phyloP scores from a whole-genome alignment of 2,888 invertebrate species.

The Cephus spinipes region DNA sequence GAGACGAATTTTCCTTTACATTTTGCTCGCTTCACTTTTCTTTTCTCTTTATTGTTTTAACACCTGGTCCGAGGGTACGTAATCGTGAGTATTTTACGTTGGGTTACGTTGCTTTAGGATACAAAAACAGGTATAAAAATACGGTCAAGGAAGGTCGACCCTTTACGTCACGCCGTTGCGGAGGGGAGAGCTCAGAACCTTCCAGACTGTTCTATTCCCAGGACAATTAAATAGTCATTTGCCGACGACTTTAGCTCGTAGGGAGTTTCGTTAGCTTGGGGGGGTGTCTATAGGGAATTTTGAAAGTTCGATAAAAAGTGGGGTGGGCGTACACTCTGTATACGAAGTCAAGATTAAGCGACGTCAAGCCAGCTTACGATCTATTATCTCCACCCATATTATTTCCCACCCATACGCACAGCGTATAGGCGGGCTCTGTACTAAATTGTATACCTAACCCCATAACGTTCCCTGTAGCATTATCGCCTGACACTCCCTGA shows the following conservation, averaged over 20 bases:
- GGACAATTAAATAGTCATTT: background rate
- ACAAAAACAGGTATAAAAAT: background rate
- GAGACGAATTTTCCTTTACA: background rate
- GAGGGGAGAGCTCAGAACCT: background rate
- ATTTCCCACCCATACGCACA: background rate
- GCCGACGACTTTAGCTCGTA: background rate
- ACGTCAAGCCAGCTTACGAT: background rate
- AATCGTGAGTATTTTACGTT: background rate
- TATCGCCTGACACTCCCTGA: background rate
- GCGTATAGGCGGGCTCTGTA: background rate
- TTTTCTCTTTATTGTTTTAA: no score
- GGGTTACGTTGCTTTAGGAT: background rate
- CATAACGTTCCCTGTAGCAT: background rate
- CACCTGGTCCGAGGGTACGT: no score
- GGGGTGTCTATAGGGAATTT: background rate
- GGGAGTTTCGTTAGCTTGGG: background rate
- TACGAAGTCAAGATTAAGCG: background rate
- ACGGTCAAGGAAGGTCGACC: background rate
- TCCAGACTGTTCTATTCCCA: background rate
- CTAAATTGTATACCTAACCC: background rate
- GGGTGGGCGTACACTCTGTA: background rate
- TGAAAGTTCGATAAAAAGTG: background rate
- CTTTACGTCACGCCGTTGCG: background rate
- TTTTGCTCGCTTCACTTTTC: no score
- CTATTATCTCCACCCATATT: background rate